Base-by-base conservation (phyloP, 37 sponge, comb jelly and placozoan genomes). In the Beroe forskalii region DNA sequence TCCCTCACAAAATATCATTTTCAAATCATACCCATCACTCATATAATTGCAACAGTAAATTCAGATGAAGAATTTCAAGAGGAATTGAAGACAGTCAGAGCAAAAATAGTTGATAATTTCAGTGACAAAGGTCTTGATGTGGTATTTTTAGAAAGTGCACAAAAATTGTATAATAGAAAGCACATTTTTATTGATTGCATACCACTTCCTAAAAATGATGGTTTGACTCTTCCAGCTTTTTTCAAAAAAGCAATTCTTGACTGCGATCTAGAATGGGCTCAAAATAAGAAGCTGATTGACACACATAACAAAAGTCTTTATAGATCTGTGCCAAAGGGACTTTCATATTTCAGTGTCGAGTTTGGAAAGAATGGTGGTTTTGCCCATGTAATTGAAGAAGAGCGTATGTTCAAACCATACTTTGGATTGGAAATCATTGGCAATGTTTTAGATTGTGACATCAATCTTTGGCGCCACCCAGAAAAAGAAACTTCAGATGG, bases 221-320 rank as follows among this genome's bases (percentile, higher is more conserved):
- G 96, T 0, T 62, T 90, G 20, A 24, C 94, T 86, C 93, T 94
- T 19, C 97, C 95, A 0, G 94, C 95, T 91, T 97, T 95, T 76
- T 97, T 95, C 90, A 97, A 97, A 80, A 97, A 97, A 67, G 97
- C 97, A 40, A 95, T 97, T 41, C 61, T 94, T 89, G 97, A 97
- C 67, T 92, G 92, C 31, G 97, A 97, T 17, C 90, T 91, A 30
- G 97, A 97, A 41, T 97, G 97, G 97, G 69, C 96, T 27, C 91
- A 94, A 66, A 97, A 97, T 67, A 94, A 93, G 92, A 95, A 95
- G 64, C 92, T 95, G 44, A 91, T 97, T 32, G 97, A 97, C 91
- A 95, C 95, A 3, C 76, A 91, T 20, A 32, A 90, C 61, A 95
- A 95, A 90, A 94, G 93, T 19, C 39, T 94, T 0, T 69, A 94